Conservation (phyloP, 2,113 vertebrate genomes). For the Podiceps cristatus region DNA sequence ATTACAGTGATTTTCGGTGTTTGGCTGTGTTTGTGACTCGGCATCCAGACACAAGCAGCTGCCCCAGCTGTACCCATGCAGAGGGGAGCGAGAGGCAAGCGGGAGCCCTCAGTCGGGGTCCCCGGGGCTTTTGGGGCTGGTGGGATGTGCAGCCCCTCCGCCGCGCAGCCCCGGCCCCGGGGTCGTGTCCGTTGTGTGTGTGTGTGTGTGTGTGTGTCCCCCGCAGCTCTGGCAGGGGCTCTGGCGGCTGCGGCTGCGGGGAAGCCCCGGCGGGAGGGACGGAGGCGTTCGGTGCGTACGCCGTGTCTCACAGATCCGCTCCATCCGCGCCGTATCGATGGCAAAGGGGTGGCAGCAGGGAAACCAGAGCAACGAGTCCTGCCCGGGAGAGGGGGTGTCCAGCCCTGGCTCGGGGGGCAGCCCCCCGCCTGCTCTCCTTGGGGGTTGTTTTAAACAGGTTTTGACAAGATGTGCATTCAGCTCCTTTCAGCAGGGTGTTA, state of each 20-base stretch:
- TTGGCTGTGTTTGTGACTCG: background rate
- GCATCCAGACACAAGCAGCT: background rate
- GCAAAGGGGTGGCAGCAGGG: background rate
- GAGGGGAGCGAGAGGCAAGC: background rate
- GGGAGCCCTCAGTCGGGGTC: accelerated
- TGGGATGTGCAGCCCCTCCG: background rate
- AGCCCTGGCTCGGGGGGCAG: too few species aligned
- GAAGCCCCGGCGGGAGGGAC: accelerated
- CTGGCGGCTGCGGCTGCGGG: background rate
- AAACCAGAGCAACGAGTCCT: background rate
- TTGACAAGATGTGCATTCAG: accelerated
- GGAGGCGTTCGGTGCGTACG: accelerated
- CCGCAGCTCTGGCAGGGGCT: background rate
- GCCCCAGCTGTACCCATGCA: background rate
- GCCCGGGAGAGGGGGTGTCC: background rate
- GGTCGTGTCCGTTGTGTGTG: background rate
- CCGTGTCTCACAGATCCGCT: accelerated
- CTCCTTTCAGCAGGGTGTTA: background rate
- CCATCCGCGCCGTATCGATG: accelerated
- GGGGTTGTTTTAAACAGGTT: background rate
- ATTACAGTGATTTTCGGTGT: background rate
- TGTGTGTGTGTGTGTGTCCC: too few species aligned
- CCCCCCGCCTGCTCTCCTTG: background rate
- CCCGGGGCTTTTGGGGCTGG: background rate
- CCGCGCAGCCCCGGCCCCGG: background rate